phyloP scores from a whole-genome alignment of 2,888 invertebrate genomes.

The Thecocarcelia acutangulata region DNA sequence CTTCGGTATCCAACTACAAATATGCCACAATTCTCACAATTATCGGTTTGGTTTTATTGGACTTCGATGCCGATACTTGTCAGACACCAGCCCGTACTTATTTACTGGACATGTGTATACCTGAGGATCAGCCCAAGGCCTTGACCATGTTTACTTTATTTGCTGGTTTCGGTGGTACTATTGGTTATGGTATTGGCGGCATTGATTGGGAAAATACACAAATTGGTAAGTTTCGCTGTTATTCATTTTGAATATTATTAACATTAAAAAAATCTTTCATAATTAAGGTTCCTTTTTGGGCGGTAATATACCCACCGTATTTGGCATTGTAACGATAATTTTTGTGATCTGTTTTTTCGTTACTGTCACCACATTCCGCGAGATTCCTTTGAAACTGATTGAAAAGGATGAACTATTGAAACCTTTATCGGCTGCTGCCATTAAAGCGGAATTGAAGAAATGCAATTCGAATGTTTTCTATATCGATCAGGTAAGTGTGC shows the following conservation, averaged over 20 bases:
- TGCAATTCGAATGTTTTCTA: slow-evolving; percentile 77
- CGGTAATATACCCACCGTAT: slow-evolving; percentile 84
- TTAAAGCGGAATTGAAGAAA: slow-evolving; percentile 78
- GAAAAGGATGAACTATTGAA: slow-evolving; percentile 78
- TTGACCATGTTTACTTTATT: slow-evolving; percentile 85
- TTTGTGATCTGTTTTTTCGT: slow-evolving; percentile 83
- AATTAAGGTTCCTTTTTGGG: slow-evolving; percentile 80
- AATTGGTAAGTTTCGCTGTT: slow-evolving; percentile 74
- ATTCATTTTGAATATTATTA: background rate
- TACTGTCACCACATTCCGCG: slow-evolving; percentile 84
- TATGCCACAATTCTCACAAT: slow-evolving; percentile 83
- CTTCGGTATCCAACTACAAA: slow-evolving; percentile 74
- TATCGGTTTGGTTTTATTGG: slow-evolving; percentile 84
- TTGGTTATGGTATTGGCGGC: slow-evolving; percentile 84
- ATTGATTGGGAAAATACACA: slow-evolving; percentile 84
- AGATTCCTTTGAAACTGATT: slow-evolving; percentile 82
- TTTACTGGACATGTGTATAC: slow-evolving; percentile 84
- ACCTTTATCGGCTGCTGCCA: slow-evolving; percentile 77
- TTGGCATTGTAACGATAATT: slow-evolving; percentile 83
- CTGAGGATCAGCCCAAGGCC: slow-evolving; percentile 85
- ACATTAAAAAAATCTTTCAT: background rate
- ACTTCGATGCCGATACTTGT: slow-evolving; percentile 86
- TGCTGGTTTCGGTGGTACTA: slow-evolving; percentile 85
- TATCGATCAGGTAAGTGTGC: slow-evolving; percentile 75
- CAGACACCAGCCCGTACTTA: slow-evolving; percentile 86